Evolutionary conservation across 2,888 invertebrate genomes (phyloP).

Genomic region (Xiphydria camelus): DNA sequence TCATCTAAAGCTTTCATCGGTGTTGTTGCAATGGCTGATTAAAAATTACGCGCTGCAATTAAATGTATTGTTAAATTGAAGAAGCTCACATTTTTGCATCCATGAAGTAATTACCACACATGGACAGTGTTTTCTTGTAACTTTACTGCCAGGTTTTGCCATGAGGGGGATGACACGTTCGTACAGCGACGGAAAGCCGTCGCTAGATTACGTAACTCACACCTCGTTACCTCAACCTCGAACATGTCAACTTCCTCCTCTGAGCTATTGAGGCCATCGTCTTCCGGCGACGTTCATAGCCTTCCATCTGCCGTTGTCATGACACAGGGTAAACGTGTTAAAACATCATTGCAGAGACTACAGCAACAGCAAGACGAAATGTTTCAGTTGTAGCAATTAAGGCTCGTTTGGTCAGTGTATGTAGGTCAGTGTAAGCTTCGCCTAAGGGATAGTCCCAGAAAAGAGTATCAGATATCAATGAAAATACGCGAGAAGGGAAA

Average conservation of each 20-base stretch:
- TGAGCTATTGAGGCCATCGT: constrained; percentile 57
- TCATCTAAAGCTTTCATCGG: no score
- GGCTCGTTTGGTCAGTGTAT: constrained; percentile 24
- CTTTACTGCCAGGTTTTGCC: constrained; percentile 64
- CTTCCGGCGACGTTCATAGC: constrained; percentile 60
- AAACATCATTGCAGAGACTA: constrained; percentile 77
- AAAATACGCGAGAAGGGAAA: background rate
- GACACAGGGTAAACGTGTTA: constrained; percentile 79
- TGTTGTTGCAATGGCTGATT: no score
- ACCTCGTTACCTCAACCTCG: constrained; percentile 56
- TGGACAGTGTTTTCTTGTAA: no score
- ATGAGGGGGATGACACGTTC: constrained; percentile 62
- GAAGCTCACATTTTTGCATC: no score
- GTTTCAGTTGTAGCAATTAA: constrained; percentile 82
- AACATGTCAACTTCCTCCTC: constrained; percentile 52
- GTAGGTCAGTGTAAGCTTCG: background rate
- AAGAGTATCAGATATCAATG: constrained; percentile 1
- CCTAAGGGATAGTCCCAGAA: background rate
- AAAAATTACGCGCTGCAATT: no score
- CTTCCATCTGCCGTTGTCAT: constrained; percentile 67
- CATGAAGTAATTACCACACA: no score
- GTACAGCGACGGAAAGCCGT: constrained; percentile 62
- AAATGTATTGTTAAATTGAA: no score
- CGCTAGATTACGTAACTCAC: constrained; percentile 64
- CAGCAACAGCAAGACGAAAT: constrained; percentile 87